phyloP scores from a whole-genome alignment of 2,888 invertebrate species.

The Thymelicus lineola region DNA sequence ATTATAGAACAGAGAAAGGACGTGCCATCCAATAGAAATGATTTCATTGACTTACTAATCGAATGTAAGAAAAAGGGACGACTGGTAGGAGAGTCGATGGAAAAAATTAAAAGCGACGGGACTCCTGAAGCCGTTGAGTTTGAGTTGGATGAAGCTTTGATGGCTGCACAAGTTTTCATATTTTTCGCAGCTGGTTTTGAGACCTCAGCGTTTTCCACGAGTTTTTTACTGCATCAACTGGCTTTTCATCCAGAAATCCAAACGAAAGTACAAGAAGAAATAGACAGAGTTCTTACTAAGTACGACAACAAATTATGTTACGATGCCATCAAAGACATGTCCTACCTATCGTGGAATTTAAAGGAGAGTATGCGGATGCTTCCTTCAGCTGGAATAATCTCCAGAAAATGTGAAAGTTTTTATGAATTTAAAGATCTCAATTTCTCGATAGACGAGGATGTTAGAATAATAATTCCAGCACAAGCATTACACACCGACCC shows the following conservation, averaged over 20 bases:
- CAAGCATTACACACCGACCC: constrained; percentile 66
- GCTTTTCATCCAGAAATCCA: constrained; percentile 70
- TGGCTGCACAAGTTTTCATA: constrained; percentile 64
- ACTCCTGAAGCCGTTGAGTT: constrained; percentile 54
- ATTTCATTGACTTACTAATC: constrained; percentile 56
- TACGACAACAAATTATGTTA: constrained; percentile 62
- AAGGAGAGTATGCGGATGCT: constrained; percentile 64
- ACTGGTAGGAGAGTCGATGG: constrained; percentile 62
- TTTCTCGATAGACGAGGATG: constrained; percentile 61
- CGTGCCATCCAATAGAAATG: constrained; percentile 56
- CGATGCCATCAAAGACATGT: constrained; percentile 63
- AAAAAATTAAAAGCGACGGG: constrained; percentile 56
- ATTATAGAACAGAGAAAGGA: constrained; percentile 59
- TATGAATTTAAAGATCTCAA: constrained; percentile 53
- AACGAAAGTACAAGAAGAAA: constrained; percentile 61
- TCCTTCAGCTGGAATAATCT: constrained; percentile 58
- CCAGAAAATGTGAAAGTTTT: constrained; percentile 56
- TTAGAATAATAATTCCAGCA: constrained; percentile 61
- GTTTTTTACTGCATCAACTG: constrained; percentile 65
- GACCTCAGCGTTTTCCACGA: constrained; percentile 72
- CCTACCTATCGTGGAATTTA: constrained; percentile 56
- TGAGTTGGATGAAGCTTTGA: constrained; percentile 55
- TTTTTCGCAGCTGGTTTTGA: constrained; percentile 78
- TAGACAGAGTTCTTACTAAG: constrained; percentile 60
- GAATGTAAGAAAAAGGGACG: constrained; percentile 57